phyloP scores from a whole-genome alignment of 2,888 invertebrate genomes.

The Phymatocera aterrima region DNA sequence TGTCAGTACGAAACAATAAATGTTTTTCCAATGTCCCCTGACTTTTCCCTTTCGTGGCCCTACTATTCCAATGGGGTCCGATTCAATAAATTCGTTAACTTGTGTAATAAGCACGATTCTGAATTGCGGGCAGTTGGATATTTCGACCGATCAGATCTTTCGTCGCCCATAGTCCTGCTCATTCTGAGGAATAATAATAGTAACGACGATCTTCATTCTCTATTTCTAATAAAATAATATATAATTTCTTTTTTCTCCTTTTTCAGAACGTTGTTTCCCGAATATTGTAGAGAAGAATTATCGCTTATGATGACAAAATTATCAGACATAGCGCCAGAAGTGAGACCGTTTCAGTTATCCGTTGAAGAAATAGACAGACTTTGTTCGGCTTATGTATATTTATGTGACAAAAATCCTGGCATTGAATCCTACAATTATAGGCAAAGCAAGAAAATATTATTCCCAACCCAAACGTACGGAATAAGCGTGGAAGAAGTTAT shows the following conservation, averaged over 20 bases:
- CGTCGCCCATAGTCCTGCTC: too few relatives aligned
- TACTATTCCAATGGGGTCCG: too few relatives aligned
- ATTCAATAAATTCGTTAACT: too few relatives aligned
- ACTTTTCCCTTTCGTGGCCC: too few relatives aligned
- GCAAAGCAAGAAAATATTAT: slow-evolving; percentile 70
- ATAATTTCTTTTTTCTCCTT: slow-evolving; percentile 13
- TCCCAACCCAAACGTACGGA: not conserved
- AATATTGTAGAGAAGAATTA: slow-evolving; percentile 80
- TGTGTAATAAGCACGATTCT: too few relatives aligned
- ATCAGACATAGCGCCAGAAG: slow-evolving; percentile 84
- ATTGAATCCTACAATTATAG: slow-evolving; percentile 84
- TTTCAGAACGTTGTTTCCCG: slow-evolving; percentile 85
- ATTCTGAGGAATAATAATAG: too few relatives aligned
- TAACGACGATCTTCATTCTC: too few relatives aligned
- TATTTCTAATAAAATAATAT: not conserved
- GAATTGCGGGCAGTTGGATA: too few relatives aligned
- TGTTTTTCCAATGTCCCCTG: too few relatives aligned
- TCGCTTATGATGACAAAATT: slow-evolving; percentile 81
- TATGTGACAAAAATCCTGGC: slow-evolving; percentile 82
- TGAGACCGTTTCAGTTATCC: slow-evolving; percentile 84
- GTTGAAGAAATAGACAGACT: slow-evolving; percentile 88
- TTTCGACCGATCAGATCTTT: too few relatives aligned
- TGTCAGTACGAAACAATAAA: too few relatives aligned
- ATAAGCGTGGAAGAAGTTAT: not conserved
- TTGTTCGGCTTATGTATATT: slow-evolving; percentile 85